Percentiles rank a stretch among this genome's conserved stretches.
These are phyloP conservation scores for Illadopsis cleaveri DNA, from an alignment of 2,113 vertebrate species.

Conservation along the genomic window DNA sequence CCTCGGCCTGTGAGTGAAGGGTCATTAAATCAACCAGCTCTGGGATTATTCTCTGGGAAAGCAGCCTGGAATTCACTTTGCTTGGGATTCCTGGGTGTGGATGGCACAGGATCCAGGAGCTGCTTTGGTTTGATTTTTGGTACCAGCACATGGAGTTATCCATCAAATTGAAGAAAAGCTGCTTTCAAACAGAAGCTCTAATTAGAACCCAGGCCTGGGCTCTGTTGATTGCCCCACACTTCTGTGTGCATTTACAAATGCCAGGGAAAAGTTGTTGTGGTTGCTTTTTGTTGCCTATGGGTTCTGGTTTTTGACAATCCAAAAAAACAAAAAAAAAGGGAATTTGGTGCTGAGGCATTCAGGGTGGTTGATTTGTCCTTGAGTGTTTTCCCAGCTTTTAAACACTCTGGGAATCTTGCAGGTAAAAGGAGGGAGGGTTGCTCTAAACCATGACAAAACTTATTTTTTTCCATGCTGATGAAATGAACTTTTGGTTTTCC, in stretches of 20 bases:
- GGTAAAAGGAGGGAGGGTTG: too few relatives aligned
- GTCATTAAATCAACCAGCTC: neutral
- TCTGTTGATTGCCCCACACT: neutral
- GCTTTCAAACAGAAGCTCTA: too few relatives aligned
- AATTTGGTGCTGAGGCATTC: neutral
- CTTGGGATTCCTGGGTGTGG: neutral
- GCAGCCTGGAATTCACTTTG: neutral
- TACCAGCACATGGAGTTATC: neutral
- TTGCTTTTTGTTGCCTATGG: neutral
- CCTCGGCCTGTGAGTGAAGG: constrained; percentile 31
- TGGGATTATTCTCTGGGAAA: neutral
- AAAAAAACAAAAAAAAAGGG: neutral
- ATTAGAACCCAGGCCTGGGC: neutral
- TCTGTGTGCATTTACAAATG: neutral
- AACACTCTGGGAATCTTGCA: neutral
- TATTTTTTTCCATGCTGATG: too few relatives aligned
- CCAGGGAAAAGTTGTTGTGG: neutral
- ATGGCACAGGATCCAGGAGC: neutral
- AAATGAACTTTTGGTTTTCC: too few relatives aligned
- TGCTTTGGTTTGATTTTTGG: neutral
- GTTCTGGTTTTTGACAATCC: neutral
- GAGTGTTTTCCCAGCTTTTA: neutral
- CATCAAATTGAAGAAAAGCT: too few relatives aligned
- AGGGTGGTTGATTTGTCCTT: neutral
- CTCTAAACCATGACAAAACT: too few relatives aligned